Evolutionary conservation across 2,113 vertebrate species (phyloP).

Genomic region (Phocoena sinus): DNA sequence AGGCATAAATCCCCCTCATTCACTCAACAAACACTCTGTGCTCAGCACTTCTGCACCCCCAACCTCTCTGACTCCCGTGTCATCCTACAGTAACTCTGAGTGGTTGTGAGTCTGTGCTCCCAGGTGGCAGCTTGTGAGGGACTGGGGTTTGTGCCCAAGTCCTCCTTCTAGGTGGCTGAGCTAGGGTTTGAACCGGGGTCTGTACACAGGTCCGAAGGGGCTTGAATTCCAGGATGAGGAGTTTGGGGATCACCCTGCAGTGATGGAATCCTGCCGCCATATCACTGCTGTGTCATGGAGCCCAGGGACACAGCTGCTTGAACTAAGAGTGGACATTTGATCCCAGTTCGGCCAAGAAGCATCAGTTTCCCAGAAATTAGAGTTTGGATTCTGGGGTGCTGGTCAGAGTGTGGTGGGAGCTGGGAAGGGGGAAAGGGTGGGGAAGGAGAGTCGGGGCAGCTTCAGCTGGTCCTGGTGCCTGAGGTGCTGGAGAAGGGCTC

Average conservation of each 20-base stretch:
- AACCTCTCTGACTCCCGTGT: neutral
- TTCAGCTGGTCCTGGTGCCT: neutral
- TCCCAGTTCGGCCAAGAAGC: neutral
- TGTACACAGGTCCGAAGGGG: neutral
- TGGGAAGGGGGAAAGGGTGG: neutral
- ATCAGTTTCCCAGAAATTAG: neutral
- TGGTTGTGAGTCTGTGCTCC: no score
- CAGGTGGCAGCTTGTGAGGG: neutral
- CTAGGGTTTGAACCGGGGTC: neutral
- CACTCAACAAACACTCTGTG: no score
- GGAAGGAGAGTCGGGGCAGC: neutral
- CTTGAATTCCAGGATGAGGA: neutral
- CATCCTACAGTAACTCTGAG: rapidly evolving
- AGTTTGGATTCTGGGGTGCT: neutral
- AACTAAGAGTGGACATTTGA: neutral
- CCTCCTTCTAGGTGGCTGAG: neutral
- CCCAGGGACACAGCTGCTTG: neutral
- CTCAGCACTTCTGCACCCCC: rapidly evolving
- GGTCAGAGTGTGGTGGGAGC: neutral
- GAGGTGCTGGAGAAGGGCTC: neutral
- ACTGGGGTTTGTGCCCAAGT: neutral
- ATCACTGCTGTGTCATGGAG: neutral
- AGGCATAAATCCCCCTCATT: neutral
- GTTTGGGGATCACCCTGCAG: neutral
- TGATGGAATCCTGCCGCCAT: neutral